A percentile compares a stretch with the other conserved stretches of the same genome.
Conservation (phyloP, 2,113 vertebrate genomes). For the Salvelinus namaycush region DNA sequence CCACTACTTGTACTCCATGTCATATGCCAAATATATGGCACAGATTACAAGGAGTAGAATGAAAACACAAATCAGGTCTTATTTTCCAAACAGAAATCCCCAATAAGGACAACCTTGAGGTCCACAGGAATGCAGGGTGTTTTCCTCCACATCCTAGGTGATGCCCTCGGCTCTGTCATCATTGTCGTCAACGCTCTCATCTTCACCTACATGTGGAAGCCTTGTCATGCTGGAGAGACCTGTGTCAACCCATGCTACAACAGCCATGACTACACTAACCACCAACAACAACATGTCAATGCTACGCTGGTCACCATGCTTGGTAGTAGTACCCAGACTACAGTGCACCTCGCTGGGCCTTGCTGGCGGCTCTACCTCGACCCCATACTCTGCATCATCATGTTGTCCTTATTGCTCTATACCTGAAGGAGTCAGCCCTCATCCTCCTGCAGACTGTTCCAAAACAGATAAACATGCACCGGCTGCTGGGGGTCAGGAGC, state of each 20-base stretch:
- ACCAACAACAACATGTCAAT: constrained; percentile 69
- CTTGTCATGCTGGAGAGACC: constrained; percentile 70
- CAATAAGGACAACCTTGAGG: constrained; percentile 50
- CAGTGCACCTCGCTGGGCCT: constrained; percentile 74
- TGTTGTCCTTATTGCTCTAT: constrained; percentile 94
- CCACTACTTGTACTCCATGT: too few relatives aligned
- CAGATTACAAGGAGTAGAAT: too few relatives aligned
- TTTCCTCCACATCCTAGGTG: constrained; percentile 95
- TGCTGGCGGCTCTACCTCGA: constrained; percentile 98
- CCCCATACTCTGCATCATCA: constrained; percentile 90
- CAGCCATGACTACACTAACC: constrained; percentile 65
- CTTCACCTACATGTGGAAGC: constrained; percentile 87
- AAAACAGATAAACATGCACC: constrained; percentile 92
- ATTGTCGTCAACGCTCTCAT: constrained; percentile 91
- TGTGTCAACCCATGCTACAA: constrained; percentile 84
- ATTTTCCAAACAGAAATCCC: too few relatives aligned
- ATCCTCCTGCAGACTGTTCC: constrained; percentile 98
- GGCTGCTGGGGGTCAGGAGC: constrained; percentile 67
- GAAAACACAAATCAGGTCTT: too few relatives aligned
- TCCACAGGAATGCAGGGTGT: constrained; percentile 96
- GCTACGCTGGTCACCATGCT: background rate
- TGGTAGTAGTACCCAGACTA: background rate
- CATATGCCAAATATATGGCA: too few relatives aligned
- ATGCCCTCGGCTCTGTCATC: constrained; percentile 95
- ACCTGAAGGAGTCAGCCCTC: constrained; percentile 97